Conservation (phyloP, 1,140 invertebrate species). For the Drosophila setifemur region DNA sequence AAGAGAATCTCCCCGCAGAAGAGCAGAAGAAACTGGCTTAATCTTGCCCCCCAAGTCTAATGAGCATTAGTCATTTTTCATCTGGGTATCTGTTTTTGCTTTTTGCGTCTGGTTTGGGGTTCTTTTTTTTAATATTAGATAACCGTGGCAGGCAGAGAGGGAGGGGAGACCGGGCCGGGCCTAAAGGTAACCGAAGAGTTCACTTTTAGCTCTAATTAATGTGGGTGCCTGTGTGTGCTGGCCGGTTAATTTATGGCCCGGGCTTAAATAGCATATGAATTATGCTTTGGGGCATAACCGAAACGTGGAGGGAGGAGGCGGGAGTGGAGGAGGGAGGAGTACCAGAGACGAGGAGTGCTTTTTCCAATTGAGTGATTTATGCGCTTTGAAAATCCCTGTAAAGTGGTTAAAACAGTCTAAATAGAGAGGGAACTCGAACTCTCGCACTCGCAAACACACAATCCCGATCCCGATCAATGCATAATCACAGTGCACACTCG, state of each 20-base stretch:
- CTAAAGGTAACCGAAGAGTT: constrained; percentile 35
- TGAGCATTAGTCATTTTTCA: constrained; percentile 17
- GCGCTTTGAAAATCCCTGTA: constrained; percentile 68
- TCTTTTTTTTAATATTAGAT: constrained; percentile 22
- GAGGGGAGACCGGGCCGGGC: constrained; percentile 5
- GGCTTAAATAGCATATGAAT: constrained; percentile 78
- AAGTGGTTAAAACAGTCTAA: constrained; percentile 33
- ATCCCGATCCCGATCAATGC: constrained; percentile 21
- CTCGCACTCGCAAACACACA: too few species aligned
- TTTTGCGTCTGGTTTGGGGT: constrained; percentile 8
- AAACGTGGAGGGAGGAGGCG: background rate
- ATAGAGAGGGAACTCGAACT: background rate
- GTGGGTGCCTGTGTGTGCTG: constrained; percentile 44
- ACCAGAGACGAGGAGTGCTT: constrained; percentile 47
- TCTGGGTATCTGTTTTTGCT: background rate
- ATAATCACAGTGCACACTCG: constrained; percentile 20
- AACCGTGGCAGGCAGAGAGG: too few species aligned
- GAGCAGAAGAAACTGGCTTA: background rate
- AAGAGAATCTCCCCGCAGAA: background rate
- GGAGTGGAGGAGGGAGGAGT: background rate
- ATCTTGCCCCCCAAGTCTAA: constrained; percentile 24
- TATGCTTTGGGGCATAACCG: constrained; percentile 51
- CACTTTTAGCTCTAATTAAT: constrained; percentile 71
- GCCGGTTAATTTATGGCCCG: constrained; percentile 65
- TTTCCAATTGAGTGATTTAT: constrained; percentile 81